These are phyloP conservation scores for Polylopha cassiicola DNA, from an alignment of 2,888 invertebrate genomes.

Conservation along the genomic window DNA sequence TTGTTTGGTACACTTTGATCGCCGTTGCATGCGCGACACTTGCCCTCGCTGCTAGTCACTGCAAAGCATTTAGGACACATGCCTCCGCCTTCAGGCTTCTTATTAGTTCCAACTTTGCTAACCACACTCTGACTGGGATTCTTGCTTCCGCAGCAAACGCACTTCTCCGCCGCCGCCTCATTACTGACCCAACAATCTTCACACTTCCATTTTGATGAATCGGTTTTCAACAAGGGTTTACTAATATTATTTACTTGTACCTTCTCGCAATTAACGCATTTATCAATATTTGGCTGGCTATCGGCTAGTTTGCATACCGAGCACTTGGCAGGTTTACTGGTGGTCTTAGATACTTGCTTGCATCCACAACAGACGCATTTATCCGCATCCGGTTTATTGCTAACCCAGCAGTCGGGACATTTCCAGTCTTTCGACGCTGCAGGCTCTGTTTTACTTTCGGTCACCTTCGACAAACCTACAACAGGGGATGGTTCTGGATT, in stretches of 20 bases:
- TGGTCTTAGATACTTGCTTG: slow-evolving; percentile 27
- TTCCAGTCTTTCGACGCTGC: slow-evolving; percentile 37
- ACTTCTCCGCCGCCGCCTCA: slow-evolving; percentile 35
- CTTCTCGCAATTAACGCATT: slow-evolving; percentile 42
- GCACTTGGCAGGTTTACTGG: slow-evolving; percentile 31
- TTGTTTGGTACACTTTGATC: slow-evolving; percentile 9
- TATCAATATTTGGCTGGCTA: slow-evolving; percentile 31
- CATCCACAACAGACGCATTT: slow-evolving; percentile 48
- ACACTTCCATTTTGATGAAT: slow-evolving; percentile 46
- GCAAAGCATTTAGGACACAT: slow-evolving; percentile 18
- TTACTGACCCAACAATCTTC: slow-evolving; percentile 47
- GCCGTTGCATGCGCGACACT: slow-evolving; percentile 11
- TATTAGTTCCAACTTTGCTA: slow-evolving; percentile 2
- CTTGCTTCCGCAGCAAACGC: slow-evolving; percentile 40
- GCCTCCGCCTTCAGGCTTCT: not conserved
- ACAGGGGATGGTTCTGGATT: slow-evolving; percentile 28
- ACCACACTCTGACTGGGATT: slow-evolving; percentile 30
- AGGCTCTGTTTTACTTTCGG: slow-evolving; percentile 16
- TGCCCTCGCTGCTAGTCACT: slow-evolving; percentile 1
- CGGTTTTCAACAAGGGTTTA: slow-evolving; percentile 20
- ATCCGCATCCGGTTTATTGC: slow-evolving; percentile 40
- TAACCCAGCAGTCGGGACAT: slow-evolving; percentile 45
- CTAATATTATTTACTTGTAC: slow-evolving; percentile 26
- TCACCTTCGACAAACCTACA: slow-evolving; percentile 29
- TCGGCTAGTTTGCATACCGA: slow-evolving; percentile 37